Evolutionary conservation across 2,888 invertebrate genomes (phyloP), one percentile per base, ranked within the genome.

Genomic region (Xestia sexstrigata): DNA sequence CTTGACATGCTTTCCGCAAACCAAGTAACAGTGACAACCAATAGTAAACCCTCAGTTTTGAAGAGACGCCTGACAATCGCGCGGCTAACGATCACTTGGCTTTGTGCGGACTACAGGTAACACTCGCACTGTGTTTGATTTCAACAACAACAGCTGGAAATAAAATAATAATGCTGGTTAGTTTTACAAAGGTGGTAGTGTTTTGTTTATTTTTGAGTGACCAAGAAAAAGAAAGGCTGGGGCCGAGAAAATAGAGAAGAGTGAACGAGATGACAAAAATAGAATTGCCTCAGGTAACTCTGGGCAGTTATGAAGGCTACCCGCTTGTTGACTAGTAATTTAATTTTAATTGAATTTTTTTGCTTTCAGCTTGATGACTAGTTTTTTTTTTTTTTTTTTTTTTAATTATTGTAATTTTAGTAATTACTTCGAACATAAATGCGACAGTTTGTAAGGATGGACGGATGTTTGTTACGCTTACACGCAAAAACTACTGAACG

Each of bases 41-140:
- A 4, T 78, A n/a, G 88, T 87, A 84, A 26, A 20, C 15, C 30
- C 42, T 35, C 60, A 63, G 71, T 68, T 76, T 45, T 84, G 77
- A 74, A 84, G 86, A 69, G 65, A 52, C 26, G 23, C 35, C 86
- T 69, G 65, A 76, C 82, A 78, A 84, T 74, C 75, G 79, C 76
- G 69, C 4, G 30, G 70, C 87, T 87, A 87, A 87, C 88, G 82
- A 87, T 88, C 88, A 78, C 83, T 86, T 20, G 67, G 72, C 84
- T 87, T 88, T 88, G 87, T 78, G 69, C 52, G 49, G 45, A 63
- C 26, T 39, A 20, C 47, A 69, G 71, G 83, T 81, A 55, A 72
- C 71, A 74, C 42, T 72, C 20, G 8, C 15, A 1, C 26, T 63
- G 26, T 65, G 42, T 82, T 83, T 85, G 86, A 78, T 83, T 84